Evolutionary conservation across 1,140 invertebrate species (phyloP).

Genomic region (Calliopsis andreniformis): DNA sequence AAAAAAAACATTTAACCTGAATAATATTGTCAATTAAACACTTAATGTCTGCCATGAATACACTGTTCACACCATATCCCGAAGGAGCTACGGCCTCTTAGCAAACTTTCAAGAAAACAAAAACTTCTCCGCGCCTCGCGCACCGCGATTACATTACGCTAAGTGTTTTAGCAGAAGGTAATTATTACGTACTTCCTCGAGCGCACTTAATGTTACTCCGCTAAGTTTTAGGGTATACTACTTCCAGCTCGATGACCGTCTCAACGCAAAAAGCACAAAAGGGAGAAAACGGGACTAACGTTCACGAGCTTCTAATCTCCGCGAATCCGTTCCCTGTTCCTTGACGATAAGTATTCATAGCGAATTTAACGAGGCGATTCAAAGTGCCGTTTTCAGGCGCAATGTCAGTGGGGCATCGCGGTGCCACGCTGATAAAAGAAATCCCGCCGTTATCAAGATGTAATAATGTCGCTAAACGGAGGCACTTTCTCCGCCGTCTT

Average conservation of each 20-base stretch:
- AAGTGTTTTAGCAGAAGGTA: background rate
- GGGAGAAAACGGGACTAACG: background rate
- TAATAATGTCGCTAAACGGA: conserved; percentile 20
- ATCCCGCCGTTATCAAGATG: conserved; percentile 32
- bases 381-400: conserved; percentile 2
- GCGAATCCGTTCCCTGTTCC: background rate
- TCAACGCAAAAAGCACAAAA: background rate
- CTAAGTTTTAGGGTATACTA: background rate
- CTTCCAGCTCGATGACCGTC: background rate
- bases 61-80: background rate
- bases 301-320: background rate
- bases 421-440: conserved; percentile 33
- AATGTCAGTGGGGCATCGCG: conserved; percentile 14
- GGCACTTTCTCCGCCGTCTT: background rate
- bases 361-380: conserved; percentile 31
- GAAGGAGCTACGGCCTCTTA: background rate
- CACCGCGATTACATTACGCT: too few species aligned
- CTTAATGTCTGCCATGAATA: background rate
- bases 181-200: conserved; percentile 7
- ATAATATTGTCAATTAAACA: conserved; percentile 7
- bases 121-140: too few species aligned
- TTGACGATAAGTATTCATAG: conserved; percentile 22
- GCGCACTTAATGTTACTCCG: background rate
- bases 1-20: too few species aligned
- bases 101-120: conserved; percentile 4